Evolutionary conservation across 1,140 invertebrate species (phyloP), one percentile per base, ranked within the genome.

Genomic region (Cotesia typhae): DNA sequence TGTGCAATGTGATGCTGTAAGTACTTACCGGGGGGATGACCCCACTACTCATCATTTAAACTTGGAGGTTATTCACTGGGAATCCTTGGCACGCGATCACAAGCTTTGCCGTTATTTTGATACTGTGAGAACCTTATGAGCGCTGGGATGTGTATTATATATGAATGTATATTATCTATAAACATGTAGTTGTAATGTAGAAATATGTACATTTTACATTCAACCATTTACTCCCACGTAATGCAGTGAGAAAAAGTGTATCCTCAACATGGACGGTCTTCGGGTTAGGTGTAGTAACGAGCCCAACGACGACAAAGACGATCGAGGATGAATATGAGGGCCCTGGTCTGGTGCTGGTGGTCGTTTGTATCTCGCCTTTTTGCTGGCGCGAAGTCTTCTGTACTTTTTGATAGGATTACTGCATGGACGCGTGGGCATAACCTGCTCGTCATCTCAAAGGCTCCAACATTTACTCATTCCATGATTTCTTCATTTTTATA

Each of bases 11-110:
- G 41, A 47, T 47, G 41, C 41, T 47, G 41, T 6, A 10, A 47
- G 41, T 47, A 47, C 6, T 47, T 47, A 47, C 41, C 41, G 5
- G 41, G 41, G 41, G 41, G 41, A 14, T 47, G 41, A 47, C 41
- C 41, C 10, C 41, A 47, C 41, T 71, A 76, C 76, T 74, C 75
- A 80, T 81, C 79, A 77, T 77, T 77, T 80, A 79, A 78, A 81
- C 78, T 78, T 78, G 74, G 72, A 67, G 72, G 68, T 79, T 79
- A 80, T 75, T 74, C 74, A 70, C 57, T 72, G 66, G 73, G 38
- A 74, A 76, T 74, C 73, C 75, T 75, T 79, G 76, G 76, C 76
- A 78, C 70, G 75, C 71, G 60, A 73, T 68, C 66, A 57, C 41
- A 69, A 37, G 12, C 17, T 53, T 52, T 14, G 17, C 36, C 70